phyloP scores from a whole-genome alignment of 2,888 invertebrate genomes.

The Dolomedes plantarius region DNA sequence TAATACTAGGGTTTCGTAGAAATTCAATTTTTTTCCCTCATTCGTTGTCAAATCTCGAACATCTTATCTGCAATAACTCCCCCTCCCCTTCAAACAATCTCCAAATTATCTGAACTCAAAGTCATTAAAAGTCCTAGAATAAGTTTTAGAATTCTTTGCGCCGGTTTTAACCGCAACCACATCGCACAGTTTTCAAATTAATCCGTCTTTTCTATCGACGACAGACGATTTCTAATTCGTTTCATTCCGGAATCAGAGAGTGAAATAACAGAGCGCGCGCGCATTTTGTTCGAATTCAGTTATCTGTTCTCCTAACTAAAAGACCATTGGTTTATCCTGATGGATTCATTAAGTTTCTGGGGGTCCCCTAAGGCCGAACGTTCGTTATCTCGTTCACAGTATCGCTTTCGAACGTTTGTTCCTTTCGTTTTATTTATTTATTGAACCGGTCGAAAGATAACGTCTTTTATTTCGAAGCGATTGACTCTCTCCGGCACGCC shows the following conservation, averaged over 20 bases:
- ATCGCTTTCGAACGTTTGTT: constrained; percentile 42
- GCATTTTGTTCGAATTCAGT: constrained; percentile 34
- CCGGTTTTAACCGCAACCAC: neutral
- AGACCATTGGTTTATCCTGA: constrained; percentile 41
- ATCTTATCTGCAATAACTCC: neutral
- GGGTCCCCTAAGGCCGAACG: constrained; percentile 43
- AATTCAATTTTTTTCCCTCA: neutral
- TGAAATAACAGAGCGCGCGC: constrained; percentile 4
- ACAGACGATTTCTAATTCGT: constrained; percentile 14
- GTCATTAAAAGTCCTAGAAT: neutral
- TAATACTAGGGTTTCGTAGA: neutral
- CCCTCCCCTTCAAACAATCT: neutral
- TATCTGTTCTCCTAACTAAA: constrained; percentile 44
- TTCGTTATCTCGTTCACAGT: constrained; percentile 49
- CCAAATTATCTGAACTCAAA: neutral
- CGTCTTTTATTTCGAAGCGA: constrained; percentile 47
- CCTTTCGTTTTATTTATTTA: constrained; percentile 62
- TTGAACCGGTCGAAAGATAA: constrained; percentile 56
- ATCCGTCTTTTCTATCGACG: constrained; percentile 1
- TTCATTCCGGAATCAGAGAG: neutral
- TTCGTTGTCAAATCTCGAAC: neutral
- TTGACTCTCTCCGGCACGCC: constrained; percentile 41
- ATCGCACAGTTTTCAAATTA: neutral
- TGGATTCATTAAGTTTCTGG: constrained; percentile 55
- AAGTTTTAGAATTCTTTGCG: neutral